Conservation (phyloP, 1,140 invertebrate species). For the Drosophila lini region DNA sequence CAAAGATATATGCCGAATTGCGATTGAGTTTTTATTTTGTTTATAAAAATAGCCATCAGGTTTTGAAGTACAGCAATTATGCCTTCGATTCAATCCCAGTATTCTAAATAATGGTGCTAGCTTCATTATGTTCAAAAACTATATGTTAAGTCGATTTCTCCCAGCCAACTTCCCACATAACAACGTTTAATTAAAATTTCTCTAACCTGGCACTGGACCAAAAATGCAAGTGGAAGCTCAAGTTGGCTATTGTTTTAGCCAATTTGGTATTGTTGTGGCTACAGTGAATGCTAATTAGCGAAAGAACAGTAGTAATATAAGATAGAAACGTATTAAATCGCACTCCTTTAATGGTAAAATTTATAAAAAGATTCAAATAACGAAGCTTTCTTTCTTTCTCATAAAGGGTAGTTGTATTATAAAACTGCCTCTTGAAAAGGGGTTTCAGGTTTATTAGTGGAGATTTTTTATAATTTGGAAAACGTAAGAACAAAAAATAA, state of each 20-base stretch:
- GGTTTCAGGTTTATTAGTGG: not conserved
- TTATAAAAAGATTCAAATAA: not conserved
- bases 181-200: not conserved
- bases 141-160: not conserved
- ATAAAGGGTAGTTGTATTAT: not conserved
- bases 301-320: not conserved
- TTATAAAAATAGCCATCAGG: not conserved
- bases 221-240: not conserved
- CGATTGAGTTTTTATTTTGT: not conserved
- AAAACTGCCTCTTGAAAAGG: not conserved
- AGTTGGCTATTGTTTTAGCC: not conserved
- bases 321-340: not conserved
- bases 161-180: not conserved
- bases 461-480: not conserved
- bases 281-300: not conserved
- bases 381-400: not conserved
- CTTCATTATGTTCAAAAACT: too few species aligned
- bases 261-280: not conserved
- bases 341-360: not conserved
- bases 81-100: not conserved
- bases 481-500: not conserved
- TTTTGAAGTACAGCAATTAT: not conserved
- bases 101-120: too few species aligned
- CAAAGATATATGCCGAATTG: not conserved
- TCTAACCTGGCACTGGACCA: slow-evolving; percentile 1